These are phyloP conservation scores for Cyprinella venusta DNA, from an alignment of 2,797 vertebrate genomes.

Conservation along the genomic window DNA sequence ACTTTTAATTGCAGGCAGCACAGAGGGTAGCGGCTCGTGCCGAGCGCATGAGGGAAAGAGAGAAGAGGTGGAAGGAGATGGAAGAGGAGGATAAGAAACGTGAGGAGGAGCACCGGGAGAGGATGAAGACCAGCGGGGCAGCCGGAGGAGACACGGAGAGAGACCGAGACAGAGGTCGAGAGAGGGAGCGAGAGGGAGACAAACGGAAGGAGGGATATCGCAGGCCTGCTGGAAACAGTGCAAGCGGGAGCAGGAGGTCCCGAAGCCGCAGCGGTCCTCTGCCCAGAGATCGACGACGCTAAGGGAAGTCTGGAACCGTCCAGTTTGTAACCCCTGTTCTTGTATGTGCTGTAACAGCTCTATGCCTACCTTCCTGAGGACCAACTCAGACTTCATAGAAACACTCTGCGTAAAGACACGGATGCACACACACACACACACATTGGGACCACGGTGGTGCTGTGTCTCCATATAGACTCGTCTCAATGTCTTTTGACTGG, in stretches of 20 bases:
- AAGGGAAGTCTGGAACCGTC: conserved; percentile 65
- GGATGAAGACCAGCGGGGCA: conserved; percentile 67
- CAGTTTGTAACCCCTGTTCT: conserved; percentile 65
- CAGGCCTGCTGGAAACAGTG: conserved; percentile 72
- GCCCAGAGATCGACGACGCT: conserved; percentile 83
- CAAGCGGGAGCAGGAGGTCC: conserved; percentile 76
- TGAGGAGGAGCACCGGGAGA: conserved; percentile 81
- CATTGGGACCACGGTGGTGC: conserved; percentile 73
- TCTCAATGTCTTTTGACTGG: conserved; percentile 55
- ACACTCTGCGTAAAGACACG: conserved; percentile 41
- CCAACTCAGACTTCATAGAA: conserved; percentile 74
- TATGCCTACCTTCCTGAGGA: conserved; percentile 72
- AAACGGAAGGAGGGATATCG: conserved; percentile 80
- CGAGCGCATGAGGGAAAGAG: conserved; percentile 83
- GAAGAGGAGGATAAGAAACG: conserved; percentile 84
- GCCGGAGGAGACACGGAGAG: conserved; percentile 72
- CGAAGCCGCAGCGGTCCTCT: conserved; percentile 87
- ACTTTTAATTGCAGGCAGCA: conserved; percentile 71
- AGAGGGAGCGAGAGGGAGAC: conserved; percentile 76
- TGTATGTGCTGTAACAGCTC: conserved; percentile 75
- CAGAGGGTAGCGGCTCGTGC: conserved; percentile 83
- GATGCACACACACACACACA: conserved; percentile 53
- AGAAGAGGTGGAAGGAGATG: conserved; percentile 82
- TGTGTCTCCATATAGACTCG: conserved; percentile 68
- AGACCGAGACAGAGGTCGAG: conserved; percentile 72